Evolutionary conservation across 1,140 invertebrate species (phyloP).

Genomic region (Homalodisca vitripennis): DNA sequence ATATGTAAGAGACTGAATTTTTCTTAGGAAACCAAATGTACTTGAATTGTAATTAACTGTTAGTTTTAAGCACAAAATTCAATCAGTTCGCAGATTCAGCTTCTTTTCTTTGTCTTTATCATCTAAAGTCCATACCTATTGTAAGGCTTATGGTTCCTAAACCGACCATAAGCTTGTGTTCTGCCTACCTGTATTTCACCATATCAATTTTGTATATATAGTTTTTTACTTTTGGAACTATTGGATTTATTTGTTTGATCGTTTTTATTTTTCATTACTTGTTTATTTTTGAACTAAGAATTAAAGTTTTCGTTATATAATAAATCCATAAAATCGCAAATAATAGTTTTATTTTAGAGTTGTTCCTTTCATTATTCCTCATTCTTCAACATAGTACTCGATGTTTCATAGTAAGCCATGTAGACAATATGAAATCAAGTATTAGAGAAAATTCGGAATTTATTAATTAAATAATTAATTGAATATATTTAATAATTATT

Average conservation of each 20-base stretch:
- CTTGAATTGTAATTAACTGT: neutral
- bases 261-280: conserved; percentile 23
- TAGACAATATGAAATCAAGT: too few species aligned
- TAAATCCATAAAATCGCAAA: conserved; percentile 16
- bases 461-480: too few species aligned
- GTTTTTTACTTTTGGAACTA: conserved; percentile 4
- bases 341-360: too few species aligned
- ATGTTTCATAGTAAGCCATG: too few species aligned
- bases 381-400: too few species aligned
- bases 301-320: conserved; percentile 26
- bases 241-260: conserved; percentile 16
- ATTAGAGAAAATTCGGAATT: too few species aligned
- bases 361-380: too few species aligned
- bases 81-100: conserved; percentile 7
- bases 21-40: conserved; percentile 13
- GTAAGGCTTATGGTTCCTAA: neutral
- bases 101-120: neutral
- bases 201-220: conserved; percentile 19
- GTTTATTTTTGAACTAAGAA: conserved; percentile 23
- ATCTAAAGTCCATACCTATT: neutral
- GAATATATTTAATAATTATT: too few species aligned
- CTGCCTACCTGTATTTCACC: neutral
- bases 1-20: conserved; percentile 17
- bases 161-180: neutral
- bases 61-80: neutral